Base-by-base conservation (phyloP, 2,888 invertebrate species). In the Teinopalpus imperialis region DNA sequence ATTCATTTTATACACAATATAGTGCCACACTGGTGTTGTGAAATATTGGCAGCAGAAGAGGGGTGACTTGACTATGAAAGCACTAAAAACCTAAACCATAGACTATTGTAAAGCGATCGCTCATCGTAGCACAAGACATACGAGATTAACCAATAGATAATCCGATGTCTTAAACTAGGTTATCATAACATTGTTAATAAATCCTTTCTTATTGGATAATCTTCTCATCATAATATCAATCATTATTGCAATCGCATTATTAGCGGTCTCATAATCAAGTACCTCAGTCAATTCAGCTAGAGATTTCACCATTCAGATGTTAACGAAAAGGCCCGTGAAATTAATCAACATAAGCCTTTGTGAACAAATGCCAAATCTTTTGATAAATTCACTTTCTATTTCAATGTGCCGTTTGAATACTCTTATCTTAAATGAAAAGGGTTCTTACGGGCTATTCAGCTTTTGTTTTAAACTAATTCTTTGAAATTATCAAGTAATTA, bases 291-390 rank as follows among this genome's bases (percentile, higher is more conserved):
- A 61, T 69, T 70, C 52, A 53, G 57, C 53, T 62, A 54, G 55
- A 66, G 65, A 21, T 35, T 21, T 8, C 41, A 56, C 71, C 63
- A 74, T 81, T 81, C 70, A 78, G 61, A 73, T 74, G 72, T 64
- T 62, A 70, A 73, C 63, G 69, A 71, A 80, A 79, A 74, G 74
- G 75, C 66, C 63, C 59, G 60, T 64, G 71, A 75, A 81, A 78
- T 81, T 80, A 81, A 85, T 85, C 83, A 81, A 72, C 81, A 80
- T 77, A 71, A 72, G 57, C 69, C 63, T 75, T 78, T 81, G 75
- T 80, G 63, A 57, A 49, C 32, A 45, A 45, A 45, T 60, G 56
- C 51, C 66, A 58, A 65, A 62, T 61, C 74, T 75, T 80, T 76
- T 76, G 74, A 79, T 74, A 70, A 76, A 77, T 70, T 70, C 61